Percentiles rank a stretch among this genome's conserved stretches.
These are phyloP conservation scores for Myxocyprinus asiaticus DNA, from an alignment of 2,113 vertebrate species.

Conservation along the genomic window DNA sequence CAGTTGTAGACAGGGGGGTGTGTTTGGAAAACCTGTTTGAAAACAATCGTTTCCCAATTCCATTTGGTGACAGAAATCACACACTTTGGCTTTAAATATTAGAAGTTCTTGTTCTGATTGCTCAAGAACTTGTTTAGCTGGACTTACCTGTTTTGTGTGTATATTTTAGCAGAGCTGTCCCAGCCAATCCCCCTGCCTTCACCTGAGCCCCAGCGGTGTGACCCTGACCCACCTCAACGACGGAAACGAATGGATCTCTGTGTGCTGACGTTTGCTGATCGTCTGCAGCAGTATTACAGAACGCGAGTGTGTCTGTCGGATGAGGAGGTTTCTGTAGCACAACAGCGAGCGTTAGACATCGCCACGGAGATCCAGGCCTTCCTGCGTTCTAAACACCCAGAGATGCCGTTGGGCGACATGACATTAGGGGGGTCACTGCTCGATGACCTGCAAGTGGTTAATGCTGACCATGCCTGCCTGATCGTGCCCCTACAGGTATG, in stretches of 20 bases:
- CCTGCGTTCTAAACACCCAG: conserved; percentile 78
- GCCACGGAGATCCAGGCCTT: conserved; percentile 85
- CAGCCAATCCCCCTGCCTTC: conserved; percentile 41
- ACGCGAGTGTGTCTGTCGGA: conserved; percentile 59
- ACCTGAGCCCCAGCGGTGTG: conserved; percentile 3
- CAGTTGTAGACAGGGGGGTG: too few relatives aligned
- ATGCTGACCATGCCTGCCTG: conserved; percentile 75
- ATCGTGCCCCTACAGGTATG: conserved; percentile 82
- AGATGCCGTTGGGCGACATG: conserved; percentile 84
- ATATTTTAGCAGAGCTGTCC: conserved; percentile 65
- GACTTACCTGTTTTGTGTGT: neutral
- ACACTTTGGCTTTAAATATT: too few relatives aligned
- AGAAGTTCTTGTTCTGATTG: too few relatives aligned
- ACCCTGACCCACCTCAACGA: too few relatives aligned
- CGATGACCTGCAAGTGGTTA: conserved; percentile 77
- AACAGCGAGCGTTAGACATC: conserved; percentile 80
- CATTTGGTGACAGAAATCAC: too few relatives aligned
- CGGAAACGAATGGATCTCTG: conserved; percentile 59
- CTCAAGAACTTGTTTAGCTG: too few relatives aligned
- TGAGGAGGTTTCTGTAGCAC: conserved; percentile 64
- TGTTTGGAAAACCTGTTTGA: too few relatives aligned
- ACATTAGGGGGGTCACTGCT: conserved; percentile 82
- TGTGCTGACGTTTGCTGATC: conserved; percentile 82
- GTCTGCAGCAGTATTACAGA: conserved; percentile 79
- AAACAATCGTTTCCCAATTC: too few relatives aligned